Percentiles rank a stretch among this genome's conserved stretches.
phyloP scores from a whole-genome alignment of 1,140 invertebrate species.

The Cheumatopsyche charites region DNA sequence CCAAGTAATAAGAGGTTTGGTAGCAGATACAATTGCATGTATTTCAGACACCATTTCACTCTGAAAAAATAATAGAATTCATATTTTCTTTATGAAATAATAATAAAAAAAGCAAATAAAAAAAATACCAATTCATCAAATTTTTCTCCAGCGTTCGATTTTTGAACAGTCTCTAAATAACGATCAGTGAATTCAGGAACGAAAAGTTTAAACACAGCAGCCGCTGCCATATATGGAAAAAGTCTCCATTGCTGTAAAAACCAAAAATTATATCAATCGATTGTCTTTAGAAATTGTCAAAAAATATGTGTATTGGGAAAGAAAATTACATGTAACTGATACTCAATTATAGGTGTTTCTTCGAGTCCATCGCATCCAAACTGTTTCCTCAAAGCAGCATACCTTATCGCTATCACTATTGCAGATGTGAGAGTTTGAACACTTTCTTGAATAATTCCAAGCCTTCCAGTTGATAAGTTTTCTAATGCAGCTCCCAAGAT shows the following conservation, averaged over 20 bases:
- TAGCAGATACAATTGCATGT: constrained; percentile 87
- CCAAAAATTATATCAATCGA: constrained; percentile 26
- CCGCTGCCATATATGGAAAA: constrained; percentile 85
- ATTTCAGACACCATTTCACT: constrained; percentile 82
- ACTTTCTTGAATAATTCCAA: constrained; percentile 76
- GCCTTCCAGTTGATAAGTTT: constrained; percentile 82
- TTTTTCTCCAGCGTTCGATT: constrained; percentile 63
- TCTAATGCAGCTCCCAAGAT: constrained; percentile 82
- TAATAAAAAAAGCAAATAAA: neutral
- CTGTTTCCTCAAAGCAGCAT: constrained; percentile 88
- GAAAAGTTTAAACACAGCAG: constrained; percentile 79
- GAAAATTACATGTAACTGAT: constrained; percentile 77
- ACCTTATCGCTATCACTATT: constrained; percentile 85
- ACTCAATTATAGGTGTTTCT: constrained; percentile 88
- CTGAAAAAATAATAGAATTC: constrained; percentile 52
- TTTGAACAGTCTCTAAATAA: constrained; percentile 64
- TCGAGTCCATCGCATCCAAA: constrained; percentile 74
- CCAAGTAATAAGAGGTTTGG: constrained; percentile 89
- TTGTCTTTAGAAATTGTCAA: no score
- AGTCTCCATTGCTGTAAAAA: constrained; percentile 85
- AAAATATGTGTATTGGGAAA: neutral
- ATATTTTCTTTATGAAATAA: neutral
- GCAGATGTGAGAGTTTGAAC: constrained; percentile 73
- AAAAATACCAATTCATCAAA: constrained; percentile 64
- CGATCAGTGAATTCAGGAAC: constrained; percentile 61